A percentile compares a stretch with the other conserved stretches of the same genome.
These are phyloP conservation scores for Rotaria macrura DNA, from an alignment of 2,888 invertebrate genomes.

Conservation along the genomic window DNA sequence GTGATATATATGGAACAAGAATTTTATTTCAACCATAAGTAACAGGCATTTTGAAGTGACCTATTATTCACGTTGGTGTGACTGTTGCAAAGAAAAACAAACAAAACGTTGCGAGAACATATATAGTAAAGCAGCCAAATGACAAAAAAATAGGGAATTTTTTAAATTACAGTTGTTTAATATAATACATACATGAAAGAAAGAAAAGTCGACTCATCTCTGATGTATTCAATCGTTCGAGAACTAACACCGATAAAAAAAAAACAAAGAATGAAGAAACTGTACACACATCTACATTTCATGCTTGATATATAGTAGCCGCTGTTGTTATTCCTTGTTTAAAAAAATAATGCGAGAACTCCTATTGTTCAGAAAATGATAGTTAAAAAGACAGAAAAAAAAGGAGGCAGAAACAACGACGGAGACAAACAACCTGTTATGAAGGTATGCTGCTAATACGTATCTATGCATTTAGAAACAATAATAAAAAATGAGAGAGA, in stretches of 20 bases:
- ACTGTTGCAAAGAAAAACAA: neutral
- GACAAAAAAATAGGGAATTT: neutral
- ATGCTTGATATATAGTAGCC: neutral
- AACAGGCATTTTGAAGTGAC: neutral
- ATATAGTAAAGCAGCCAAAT: neutral
- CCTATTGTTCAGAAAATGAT: neutral
- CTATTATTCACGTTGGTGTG: neutral
- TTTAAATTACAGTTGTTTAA: neutral
- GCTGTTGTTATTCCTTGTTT: neutral
- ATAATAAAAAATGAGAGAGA: neutral
- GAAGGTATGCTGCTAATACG: neutral
- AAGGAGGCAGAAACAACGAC: neutral
- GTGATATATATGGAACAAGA: neutral
- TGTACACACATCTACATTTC: neutral
- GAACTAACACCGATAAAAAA: too few relatives aligned
- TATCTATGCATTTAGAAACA: neutral
- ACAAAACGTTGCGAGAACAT: neutral
- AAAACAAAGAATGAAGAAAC: too few relatives aligned
- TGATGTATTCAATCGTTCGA: neutral
- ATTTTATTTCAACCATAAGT: neutral
- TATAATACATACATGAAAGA: neutral
- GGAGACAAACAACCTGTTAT: neutral
- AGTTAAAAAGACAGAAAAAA: neutral
- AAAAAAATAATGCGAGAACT: neutral
- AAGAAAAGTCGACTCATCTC: neutral